A percentile compares a stretch with the other conserved stretches of the same genome.
These are phyloP conservation scores for Gymnogyps californianus DNA, from an alignment of 2,113 vertebrate genomes.

Conservation along the genomic window DNA sequence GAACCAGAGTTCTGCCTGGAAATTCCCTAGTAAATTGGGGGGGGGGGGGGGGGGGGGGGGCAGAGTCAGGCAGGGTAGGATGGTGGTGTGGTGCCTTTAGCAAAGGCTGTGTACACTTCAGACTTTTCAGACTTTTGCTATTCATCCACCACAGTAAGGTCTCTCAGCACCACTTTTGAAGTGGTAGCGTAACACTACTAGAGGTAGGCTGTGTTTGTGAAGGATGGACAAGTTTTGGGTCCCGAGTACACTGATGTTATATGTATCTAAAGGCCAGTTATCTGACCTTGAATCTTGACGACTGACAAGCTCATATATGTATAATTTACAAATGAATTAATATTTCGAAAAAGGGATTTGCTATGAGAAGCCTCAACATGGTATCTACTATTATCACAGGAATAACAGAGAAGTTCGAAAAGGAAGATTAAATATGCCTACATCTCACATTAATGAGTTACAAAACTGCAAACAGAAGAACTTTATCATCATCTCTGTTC, in stretches of 20 bases:
- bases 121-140: neutral
- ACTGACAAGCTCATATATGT: neutral
- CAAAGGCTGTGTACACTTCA: neutral
- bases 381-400: neutral
- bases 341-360: neutral
- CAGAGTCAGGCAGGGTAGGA: no score
- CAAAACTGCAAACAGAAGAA: neutral
- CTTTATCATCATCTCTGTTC: neutral
- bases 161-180: neutral
- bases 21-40: neutral
- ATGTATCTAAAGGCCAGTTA: neutral
- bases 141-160: neutral
- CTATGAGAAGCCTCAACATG: neutral
- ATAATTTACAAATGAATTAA: neutral
- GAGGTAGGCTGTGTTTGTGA: neutral
- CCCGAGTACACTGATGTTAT: no score
- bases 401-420: neutral
- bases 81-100: neutral
- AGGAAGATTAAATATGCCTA: neutral
- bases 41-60: no score
- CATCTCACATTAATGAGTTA: neutral
- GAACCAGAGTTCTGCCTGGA: neutral
- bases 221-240: no score
- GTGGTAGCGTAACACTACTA: neutral
- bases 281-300: neutral